Evolutionary conservation across 30 jellyfish, hydroid and myxozoan genomes (phyloP).

Genomic region (Aurelia aurita): DNA sequence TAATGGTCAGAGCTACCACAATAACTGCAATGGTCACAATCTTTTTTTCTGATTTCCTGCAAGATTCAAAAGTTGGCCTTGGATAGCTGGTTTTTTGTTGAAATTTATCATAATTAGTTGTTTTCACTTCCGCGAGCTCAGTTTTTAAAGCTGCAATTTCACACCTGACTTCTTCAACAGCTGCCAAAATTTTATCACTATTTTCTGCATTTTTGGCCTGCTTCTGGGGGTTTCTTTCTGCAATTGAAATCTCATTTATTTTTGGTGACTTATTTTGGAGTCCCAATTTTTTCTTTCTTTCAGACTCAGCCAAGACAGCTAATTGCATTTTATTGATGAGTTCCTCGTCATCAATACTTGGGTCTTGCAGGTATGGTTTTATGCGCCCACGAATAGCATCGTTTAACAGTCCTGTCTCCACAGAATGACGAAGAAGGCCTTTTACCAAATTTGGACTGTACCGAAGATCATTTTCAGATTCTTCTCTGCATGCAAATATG

Average conservation of each 20-base stretch:
- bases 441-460: slow-evolving; percentile 41
- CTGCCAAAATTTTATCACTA: neutral
- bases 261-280: neutral
- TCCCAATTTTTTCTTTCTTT: slow-evolving; percentile 55
- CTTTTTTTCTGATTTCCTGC: slow-evolving; percentile 19
- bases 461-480: slow-evolving; percentile 31
- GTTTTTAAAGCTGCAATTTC: no score
- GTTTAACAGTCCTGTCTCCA: slow-evolving; percentile 53
- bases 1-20: slow-evolving; percentile 8
- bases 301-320: slow-evolving; percentile 54
- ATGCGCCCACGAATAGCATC: slow-evolving; percentile 42
- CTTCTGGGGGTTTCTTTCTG: slow-evolving; percentile 11
- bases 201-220: slow-evolving; percentile 28
- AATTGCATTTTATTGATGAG: slow-evolving; percentile 24
- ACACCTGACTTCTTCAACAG: no score
- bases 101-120: slow-evolving; percentile 12
- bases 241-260: slow-evolving; percentile 35
- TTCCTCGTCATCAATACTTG: slow-evolving; percentile 35
- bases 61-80: slow-evolving; percentile 11
- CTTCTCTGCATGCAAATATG: slow-evolving; percentile 47
- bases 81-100: slow-evolving; percentile 4
- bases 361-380: slow-evolving; percentile 47
- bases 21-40: slow-evolving; percentile 24
- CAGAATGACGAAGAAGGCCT: slow-evolving; percentile 43
- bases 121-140: neutral